Evolutionary conservation across 1,140 invertebrate species (phyloP), one percentile per base, ranked within the genome.

Genomic region (Elymnias hypermnestra): DNA sequence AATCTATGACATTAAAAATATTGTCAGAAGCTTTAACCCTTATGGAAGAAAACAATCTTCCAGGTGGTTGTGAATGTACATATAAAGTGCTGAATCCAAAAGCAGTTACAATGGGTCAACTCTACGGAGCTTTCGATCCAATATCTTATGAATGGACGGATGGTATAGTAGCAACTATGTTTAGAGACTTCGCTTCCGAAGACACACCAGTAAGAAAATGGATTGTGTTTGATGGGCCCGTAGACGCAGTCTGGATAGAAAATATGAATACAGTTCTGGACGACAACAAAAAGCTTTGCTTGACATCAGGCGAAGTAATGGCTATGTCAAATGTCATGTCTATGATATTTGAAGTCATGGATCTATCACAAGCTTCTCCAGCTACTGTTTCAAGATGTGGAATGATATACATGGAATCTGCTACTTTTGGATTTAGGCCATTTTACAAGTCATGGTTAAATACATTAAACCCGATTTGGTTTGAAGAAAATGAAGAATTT

Each of bases 191-290:
- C 87, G 89, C 90, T 3, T 87, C 86, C 14, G 89, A 92, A 21
- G 89, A 92, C 54, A 90, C 88, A 2, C 86, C 89, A 2, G 90
- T 94, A 48, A 88, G 92, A 43, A 97, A 97, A 73, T 95, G 93
- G 93, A 90, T 95, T 19, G 90, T 95, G 36, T 94, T 93, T 74
- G 96, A 98, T 76, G 97, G 97, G 1, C 96, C 96, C 0, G 95
- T 98, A 0, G 96, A 98, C 83, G 95, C 96, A 14, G 92, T 97
- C 1, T 98, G 96, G 96, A 97, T 98, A 50, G 96, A 98, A 87
- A 98, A 97, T 83, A 92, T 98, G 90, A 98, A 98, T 74, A 97
- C 96, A 0, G 94, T 95, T 2, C 83, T 98, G 29, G 97, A 98
- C 78, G 96, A 98, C 68, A 98, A 97, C 76, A 98, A 97, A 87